phyloP scores from a whole-genome alignment of 1,140 invertebrate genomes.

The Macrobrachium rosenbergii region DNA sequence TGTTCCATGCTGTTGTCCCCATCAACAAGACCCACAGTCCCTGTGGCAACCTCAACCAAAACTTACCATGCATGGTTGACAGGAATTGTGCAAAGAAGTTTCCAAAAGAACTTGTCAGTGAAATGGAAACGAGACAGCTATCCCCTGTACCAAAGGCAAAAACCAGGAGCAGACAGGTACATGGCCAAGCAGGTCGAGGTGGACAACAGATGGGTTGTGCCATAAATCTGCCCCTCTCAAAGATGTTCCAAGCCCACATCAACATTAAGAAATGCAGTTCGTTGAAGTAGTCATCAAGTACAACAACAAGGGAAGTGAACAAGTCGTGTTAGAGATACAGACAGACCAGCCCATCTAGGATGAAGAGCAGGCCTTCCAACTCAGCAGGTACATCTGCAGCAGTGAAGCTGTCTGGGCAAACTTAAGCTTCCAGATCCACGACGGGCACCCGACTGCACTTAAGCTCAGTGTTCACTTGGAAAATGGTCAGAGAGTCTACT shows the following conservation, averaged over 20 bases:
- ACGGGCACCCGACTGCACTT: too few species aligned
- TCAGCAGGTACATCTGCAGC: too few species aligned
- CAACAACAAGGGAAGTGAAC: not conserved
- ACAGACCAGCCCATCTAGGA: not conserved
- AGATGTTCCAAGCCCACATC: slow-evolving; percentile 6
- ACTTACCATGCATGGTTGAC: too few species aligned
- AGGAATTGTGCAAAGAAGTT: slow-evolving; percentile 59
- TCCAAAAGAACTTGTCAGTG: not conserved
- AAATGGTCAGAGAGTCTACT: too few species aligned
- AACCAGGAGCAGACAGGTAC: not conserved
- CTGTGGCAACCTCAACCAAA: too few species aligned
- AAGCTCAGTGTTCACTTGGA: too few species aligned
- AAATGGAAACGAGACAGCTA: slow-evolving; percentile 20
- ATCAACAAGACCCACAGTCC: slow-evolving; percentile 61
- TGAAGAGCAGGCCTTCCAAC: too few species aligned
- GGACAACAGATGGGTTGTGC: slow-evolving; percentile 1
- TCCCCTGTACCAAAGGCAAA: not conserved
- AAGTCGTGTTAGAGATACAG: not conserved
- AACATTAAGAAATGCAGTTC: slow-evolving; percentile 11
- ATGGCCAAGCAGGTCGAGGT: not conserved
- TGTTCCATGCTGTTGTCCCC: slow-evolving; percentile 2
- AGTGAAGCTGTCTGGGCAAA: too few species aligned
- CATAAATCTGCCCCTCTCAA: not conserved
- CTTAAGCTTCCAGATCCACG: too few species aligned
- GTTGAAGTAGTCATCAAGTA: slow-evolving; percentile 16